Conservation (phyloP, 2,113 vertebrate species). For the Platysternon megacephalum region DNA sequence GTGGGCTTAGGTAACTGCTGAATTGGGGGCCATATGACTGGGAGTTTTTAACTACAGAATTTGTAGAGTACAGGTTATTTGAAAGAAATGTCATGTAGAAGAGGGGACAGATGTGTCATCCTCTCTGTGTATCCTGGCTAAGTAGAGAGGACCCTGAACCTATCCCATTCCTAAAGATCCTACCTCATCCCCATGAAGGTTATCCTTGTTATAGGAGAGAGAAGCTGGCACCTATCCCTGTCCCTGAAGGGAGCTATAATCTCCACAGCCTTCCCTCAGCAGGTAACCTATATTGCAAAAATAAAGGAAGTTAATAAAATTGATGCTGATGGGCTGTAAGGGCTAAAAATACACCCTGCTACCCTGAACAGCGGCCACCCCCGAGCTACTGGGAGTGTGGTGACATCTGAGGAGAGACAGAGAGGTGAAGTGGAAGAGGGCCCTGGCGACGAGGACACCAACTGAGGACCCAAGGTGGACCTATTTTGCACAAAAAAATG, state of each 20-base stretch:
- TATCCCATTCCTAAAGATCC: background rate
- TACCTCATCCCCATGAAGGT: background rate
- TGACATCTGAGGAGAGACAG: background rate
- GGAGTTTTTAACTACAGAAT: background rate
- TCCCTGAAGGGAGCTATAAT: background rate
- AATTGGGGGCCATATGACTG: background rate
- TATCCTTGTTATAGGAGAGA: background rate
- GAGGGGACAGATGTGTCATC: rapidly evolving
- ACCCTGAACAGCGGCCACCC: background rate
- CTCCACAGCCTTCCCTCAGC: background rate
- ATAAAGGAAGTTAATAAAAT: background rate
- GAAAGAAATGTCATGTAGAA: background rate
- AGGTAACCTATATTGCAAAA: background rate
- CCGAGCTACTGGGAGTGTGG: background rate
- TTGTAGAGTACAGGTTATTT: rapidly evolving
- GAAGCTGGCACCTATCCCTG: background rate
- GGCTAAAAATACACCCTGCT: background rate
- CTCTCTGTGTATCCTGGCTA: background rate
- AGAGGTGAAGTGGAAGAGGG: background rate
- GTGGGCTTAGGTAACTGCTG: background rate
- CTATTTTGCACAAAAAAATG: background rate
- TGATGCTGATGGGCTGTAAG: background rate
- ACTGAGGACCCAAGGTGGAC: background rate
- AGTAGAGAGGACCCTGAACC: background rate
- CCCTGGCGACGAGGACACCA: background rate